Conservation (phyloP, 2,113 vertebrate species). For the Siphamia tubifer region DNA sequence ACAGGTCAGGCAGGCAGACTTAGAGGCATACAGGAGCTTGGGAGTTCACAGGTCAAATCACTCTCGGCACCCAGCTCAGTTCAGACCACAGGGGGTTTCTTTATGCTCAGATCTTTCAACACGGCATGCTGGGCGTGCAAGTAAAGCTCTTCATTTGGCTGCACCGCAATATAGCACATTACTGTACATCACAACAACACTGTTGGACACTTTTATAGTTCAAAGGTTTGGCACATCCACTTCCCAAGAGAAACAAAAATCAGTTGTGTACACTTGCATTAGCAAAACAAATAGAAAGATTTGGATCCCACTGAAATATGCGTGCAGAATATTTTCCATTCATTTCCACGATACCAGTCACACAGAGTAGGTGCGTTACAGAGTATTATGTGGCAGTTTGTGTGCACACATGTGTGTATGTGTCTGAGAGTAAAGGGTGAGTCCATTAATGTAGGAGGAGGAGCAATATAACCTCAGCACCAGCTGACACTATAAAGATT, state of each 20-base stretch:
- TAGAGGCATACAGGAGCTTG: slow-evolving; percentile 41
- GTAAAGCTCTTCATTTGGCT: slow-evolving; percentile 8
- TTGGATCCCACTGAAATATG: neutral
- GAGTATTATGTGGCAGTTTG: slow-evolving; percentile 29
- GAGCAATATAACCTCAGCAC: slow-evolving; percentile 24
- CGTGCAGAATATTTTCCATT: neutral
- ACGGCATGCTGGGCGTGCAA: neutral
- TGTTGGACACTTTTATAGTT: neutral
- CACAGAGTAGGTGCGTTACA: slow-evolving; percentile 18
- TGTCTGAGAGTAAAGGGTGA: neutral
- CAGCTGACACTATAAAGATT: slow-evolving; percentile 64
- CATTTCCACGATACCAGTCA: neutral
- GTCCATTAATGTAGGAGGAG: slow-evolving; percentile 16
- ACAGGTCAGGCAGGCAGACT: slow-evolving; percentile 23
- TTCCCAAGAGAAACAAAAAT: too few relatives aligned
- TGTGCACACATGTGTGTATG: slow-evolving; percentile 16
- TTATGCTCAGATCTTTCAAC: slow-evolving; percentile 11
- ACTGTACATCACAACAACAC: neutral
- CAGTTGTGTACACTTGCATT: neutral
- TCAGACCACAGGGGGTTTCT: slow-evolving; percentile 20
- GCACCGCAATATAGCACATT: neutral
- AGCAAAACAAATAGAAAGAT: slow-evolving; percentile 7
- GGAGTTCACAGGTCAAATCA: slow-evolving; percentile 55
- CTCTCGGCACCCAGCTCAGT: slow-evolving; percentile 25
- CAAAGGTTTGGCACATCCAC: slow-evolving; percentile 19